These are phyloP conservation scores for Amblyornis subalaris DNA, from an alignment of 2,113 vertebrate species.

Conservation along the genomic window DNA sequence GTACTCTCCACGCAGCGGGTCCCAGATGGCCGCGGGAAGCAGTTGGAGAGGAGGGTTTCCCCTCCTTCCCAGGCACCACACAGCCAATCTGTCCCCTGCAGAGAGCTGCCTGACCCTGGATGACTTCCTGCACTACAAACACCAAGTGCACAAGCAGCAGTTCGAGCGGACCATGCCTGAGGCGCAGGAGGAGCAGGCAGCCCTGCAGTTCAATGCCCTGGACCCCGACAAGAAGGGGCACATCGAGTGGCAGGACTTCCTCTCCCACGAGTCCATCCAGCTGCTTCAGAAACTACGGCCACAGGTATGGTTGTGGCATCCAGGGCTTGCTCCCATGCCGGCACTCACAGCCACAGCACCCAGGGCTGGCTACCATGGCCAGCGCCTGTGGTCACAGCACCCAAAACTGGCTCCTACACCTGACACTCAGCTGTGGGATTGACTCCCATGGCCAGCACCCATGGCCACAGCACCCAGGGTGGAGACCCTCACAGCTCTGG, in stretches of 20 bases:
- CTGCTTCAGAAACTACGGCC: slow-evolving; percentile 87
- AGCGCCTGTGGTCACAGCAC: background rate
- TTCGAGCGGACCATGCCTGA: slow-evolving; percentile 80
- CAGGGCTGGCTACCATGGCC: background rate
- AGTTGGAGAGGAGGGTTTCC: background rate
- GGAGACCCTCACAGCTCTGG: background rate
- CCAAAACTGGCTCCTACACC: background rate
- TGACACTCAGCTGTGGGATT: too few relatives aligned
- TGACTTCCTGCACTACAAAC: slow-evolving; percentile 90
- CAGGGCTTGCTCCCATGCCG: background rate
- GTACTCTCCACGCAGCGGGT: rapidly evolving
- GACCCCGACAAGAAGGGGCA: slow-evolving; percentile 88
- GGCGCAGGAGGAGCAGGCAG: slow-evolving; percentile 83
- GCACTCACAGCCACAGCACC: background rate
- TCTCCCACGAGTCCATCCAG: slow-evolving; percentile 89
- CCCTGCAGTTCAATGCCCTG: slow-evolving; percentile 86
- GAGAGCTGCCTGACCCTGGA: slow-evolving; percentile 89
- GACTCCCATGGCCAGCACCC: background rate
- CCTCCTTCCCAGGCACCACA: background rate
- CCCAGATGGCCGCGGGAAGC: rapidly evolving
- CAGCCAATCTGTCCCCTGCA: slow-evolving; percentile 5
- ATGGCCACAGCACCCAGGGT: background rate
- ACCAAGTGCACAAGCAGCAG: slow-evolving; percentile 87
- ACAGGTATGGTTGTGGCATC: slow-evolving; percentile 67
- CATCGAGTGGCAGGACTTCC: slow-evolving; percentile 90